phyloP scores from a whole-genome alignment of 2,888 invertebrate genomes.

The Diarsia dahlii region DNA sequence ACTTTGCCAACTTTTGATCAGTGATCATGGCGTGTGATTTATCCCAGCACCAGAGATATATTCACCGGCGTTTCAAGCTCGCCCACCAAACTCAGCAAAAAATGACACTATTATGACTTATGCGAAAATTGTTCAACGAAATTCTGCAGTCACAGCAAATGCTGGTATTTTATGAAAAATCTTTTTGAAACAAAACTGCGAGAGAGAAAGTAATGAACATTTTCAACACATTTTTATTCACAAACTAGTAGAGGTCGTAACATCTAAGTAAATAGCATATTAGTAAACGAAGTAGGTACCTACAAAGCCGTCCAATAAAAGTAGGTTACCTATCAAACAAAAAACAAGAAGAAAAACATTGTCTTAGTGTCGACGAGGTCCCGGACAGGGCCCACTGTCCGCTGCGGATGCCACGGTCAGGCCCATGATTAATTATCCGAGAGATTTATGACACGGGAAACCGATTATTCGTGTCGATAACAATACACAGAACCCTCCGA shows the following conservation, averaged over 20 bases:
- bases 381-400: slow-evolving; percentile 65
- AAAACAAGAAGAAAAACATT: slow-evolving; percentile 51
- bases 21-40: slow-evolving; percentile 82
- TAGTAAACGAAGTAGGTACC: slow-evolving; percentile 20
- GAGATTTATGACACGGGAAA: slow-evolving; percentile 79
- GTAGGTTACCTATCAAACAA: slow-evolving; percentile 46
- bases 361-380: slow-evolving; percentile 57
- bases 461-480: slow-evolving; percentile 74
- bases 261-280: slow-evolving; percentile 11
- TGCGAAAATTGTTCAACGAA: slow-evolving; percentile 73
- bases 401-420: slow-evolving; percentile 65
- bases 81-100: slow-evolving; percentile 69
- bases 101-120: slow-evolving; percentile 76
- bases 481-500: slow-evolving; percentile 60
- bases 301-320: slow-evolving; percentile 37
- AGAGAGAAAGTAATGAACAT: slow-evolving; percentile 10
- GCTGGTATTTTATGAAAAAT: slow-evolving; percentile 64
- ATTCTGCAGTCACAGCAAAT: slow-evolving; percentile 66
- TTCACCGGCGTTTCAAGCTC: slow-evolving; percentile 63
- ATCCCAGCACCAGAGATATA: slow-evolving; percentile 76
- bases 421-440: slow-evolving; percentile 77
- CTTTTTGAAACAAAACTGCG: slow-evolving; percentile 50
- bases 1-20: slow-evolving; percentile 82
- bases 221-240: slow-evolving; percentile 8
- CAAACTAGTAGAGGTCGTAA: not conserved